phyloP scores from a whole-genome alignment of 2,113 vertebrate species.

The Micromys minutus region DNA sequence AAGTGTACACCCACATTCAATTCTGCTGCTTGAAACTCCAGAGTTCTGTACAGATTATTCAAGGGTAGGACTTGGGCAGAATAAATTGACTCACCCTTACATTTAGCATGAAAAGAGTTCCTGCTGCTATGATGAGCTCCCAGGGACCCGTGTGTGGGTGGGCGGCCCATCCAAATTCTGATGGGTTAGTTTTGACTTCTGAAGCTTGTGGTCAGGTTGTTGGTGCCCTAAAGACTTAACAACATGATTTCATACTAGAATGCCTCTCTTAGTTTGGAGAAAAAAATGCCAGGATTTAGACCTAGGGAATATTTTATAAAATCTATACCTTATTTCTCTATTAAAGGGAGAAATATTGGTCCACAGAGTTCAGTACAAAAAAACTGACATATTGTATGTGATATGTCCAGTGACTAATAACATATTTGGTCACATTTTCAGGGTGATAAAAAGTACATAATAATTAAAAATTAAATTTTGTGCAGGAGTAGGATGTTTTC shows the following conservation, averaged over 20 bases:
- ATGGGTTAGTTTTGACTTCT: conserved; percentile 4
- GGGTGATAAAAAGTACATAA: neutral
- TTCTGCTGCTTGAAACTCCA: no score
- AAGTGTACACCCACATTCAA: no score
- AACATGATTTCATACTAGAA: neutral
- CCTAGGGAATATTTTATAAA: neutral
- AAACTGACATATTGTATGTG: neutral
- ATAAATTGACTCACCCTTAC: no score
- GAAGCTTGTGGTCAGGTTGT: neutral
- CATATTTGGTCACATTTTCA: conserved; percentile 17
- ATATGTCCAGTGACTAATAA: neutral
- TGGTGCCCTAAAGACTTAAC: conserved; percentile 4
- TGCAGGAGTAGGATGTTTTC: neutral
- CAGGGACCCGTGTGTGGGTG: no score
- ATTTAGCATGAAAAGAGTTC: no score
- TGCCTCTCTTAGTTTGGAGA: neutral
- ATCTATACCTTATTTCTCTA: neutral
- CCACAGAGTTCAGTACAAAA: neutral
- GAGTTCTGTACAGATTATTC: no score
- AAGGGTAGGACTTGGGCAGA: no score
- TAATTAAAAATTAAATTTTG: conserved; percentile 58
- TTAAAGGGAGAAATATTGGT: neutral
- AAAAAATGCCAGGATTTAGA: neutral
- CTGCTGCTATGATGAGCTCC: no score
- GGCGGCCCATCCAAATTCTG: no score